phyloP scores from a whole-genome alignment of 2,888 invertebrate species.

The Mycalesis mineus region DNA sequence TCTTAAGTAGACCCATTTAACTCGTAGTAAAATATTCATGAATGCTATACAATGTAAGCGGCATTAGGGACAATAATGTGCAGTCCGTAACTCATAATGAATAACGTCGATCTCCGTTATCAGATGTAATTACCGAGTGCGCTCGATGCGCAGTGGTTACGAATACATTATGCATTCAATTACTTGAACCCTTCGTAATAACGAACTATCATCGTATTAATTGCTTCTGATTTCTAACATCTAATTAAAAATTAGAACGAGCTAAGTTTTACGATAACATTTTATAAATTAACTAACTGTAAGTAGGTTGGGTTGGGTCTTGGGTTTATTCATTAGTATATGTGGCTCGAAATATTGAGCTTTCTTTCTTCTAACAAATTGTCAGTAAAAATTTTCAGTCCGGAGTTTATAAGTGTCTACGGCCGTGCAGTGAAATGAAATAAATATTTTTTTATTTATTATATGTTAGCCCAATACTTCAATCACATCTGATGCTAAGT shows the following conservation, averaged over 20 bases:
- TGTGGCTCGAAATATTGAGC: too few species aligned
- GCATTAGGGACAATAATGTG: conserved; percentile 6
- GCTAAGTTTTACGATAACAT: not conserved
- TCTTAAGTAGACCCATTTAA: too few species aligned
- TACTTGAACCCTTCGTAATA: conserved; percentile 2
- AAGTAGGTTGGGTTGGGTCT: too few species aligned
- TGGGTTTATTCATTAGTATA: too few species aligned
- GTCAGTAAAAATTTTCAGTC: too few species aligned
- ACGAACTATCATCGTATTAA: conserved; percentile 1
- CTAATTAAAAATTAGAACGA: not conserved
- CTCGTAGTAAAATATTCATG: not conserved
- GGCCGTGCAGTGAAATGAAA: too few species aligned
- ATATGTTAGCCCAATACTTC: too few species aligned
- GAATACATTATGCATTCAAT: conserved; percentile 1
- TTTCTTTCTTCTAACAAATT: too few species aligned
- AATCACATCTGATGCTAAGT: too few species aligned
- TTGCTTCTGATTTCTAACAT: not conserved
- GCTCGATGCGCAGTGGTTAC: not conserved
- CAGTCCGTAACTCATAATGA: not conserved
- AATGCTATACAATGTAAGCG: not conserved
- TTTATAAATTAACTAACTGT: too few species aligned
- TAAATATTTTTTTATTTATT: too few species aligned
- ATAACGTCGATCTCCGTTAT: not conserved
- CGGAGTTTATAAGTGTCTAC: too few species aligned
- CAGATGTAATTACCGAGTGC: conserved; percentile 1